These are phyloP conservation scores for Palythoa grandis DNA, from an alignment of 92 coral and sea anemone species.

Conservation along the genomic window DNA sequence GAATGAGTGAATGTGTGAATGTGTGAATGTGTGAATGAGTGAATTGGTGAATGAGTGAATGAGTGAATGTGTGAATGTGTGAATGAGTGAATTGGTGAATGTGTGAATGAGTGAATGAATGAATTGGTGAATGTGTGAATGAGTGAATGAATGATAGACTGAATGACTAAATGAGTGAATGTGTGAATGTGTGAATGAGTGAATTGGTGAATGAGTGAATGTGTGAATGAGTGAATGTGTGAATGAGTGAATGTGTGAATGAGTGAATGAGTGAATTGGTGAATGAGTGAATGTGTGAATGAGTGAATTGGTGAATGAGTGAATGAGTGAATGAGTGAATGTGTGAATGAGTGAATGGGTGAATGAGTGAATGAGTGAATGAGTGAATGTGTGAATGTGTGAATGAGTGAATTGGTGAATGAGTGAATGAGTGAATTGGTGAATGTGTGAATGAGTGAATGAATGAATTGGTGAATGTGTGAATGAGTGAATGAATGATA, in stretches of 20 bases:
- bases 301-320: not conserved
- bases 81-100: no score
- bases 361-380: no score
- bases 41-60: not conserved
- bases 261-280: not conserved
- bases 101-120: no score
- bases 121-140: not conserved
- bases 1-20: not conserved
- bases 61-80: no score
- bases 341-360: no score
- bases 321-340: not conserved
- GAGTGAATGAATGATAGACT: not conserved
- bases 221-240: no score
- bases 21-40: not conserved
- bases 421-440: not conserved
- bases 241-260: not conserved
- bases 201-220: no score
- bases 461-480: not conserved
- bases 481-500: not conserved
- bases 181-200: not conserved
- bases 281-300: not conserved
- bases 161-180: not conserved
- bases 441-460: not conserved
- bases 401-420: not conserved
- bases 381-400: no score